Evolutionary conservation across 2,888 invertebrate species (phyloP).

Genomic region (Pterostichus niger): DNA sequence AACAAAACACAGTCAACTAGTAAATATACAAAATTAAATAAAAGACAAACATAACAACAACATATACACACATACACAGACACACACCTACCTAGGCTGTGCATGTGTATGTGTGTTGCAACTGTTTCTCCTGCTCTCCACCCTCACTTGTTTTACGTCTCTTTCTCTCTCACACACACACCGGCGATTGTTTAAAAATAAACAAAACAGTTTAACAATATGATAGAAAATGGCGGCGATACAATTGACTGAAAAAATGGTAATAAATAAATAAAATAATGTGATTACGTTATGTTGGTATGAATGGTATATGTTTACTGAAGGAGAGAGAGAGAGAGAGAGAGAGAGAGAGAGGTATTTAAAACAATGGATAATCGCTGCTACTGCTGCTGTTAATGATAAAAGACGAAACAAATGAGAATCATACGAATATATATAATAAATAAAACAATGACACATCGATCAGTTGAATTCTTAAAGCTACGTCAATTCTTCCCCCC

Average conservation of each 20-base stretch:
- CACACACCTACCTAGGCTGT: background rate
- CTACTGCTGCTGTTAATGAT: background rate
- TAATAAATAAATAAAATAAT: background rate
- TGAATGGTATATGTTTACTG: too few relatives aligned
- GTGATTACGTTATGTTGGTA: too few relatives aligned
- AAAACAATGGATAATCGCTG: conserved; percentile 10
- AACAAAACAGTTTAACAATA: too few relatives aligned
- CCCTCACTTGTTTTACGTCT: too few relatives aligned
- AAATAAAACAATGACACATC: too few relatives aligned
- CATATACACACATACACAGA: background rate
- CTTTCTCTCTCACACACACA: too few relatives aligned
- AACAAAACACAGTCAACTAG: too few relatives aligned
- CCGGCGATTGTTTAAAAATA: background rate
- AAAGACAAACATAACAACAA: conserved; percentile 12
- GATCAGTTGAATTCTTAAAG: conserved; percentile 23
- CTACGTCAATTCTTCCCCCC: background rate
- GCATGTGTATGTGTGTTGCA: too few relatives aligned
- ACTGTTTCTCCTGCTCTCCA: too few relatives aligned
- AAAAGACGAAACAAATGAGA: background rate
- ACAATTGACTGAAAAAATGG: background rate
- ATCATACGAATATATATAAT: background rate
- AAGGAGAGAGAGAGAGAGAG: background rate
- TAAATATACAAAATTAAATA: too few relatives aligned
- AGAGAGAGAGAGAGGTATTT: conserved; percentile 17
- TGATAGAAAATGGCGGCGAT: conserved; percentile 5